Evolutionary conservation across 2,797 vertebrate genomes (phyloP).

Genomic region (Oophaga sylvatica): DNA sequence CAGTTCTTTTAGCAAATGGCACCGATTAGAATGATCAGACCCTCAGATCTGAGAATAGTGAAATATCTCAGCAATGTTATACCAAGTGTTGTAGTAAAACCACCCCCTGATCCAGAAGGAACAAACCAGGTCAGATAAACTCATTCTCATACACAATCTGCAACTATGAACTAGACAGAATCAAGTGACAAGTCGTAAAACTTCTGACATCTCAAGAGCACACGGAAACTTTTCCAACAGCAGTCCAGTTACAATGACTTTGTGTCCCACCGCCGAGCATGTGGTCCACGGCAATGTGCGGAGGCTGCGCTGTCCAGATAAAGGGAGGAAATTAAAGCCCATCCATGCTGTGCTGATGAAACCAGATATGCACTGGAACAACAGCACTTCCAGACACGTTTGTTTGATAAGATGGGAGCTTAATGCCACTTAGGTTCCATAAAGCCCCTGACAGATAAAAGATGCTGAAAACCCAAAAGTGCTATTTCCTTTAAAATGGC

Average conservation of each 20-base stretch:
- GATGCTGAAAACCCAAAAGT: conserved; percentile 68
- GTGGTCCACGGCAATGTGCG: conserved; percentile 8
- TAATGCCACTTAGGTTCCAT: conserved; percentile 74
- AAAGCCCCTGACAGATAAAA: conserved; percentile 79
- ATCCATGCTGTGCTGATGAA: conserved; percentile 59
- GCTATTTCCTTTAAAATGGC: conserved; percentile 66
- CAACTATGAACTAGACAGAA: no score
- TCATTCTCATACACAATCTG: no score
- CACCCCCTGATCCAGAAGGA: no score
- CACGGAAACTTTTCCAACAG: not conserved
- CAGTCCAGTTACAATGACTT: not conserved
- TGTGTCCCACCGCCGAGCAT: not conserved
- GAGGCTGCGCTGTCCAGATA: conserved; percentile 10
- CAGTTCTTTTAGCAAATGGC: no score
- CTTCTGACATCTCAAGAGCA: not conserved
- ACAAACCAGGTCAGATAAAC: no score
- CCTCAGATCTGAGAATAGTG: no score
- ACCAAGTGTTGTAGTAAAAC: no score
- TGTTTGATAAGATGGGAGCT: conserved; percentile 67
- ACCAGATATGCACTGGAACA: conserved; percentile 60
- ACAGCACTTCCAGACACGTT: conserved; percentile 61
- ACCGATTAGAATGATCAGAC: no score
- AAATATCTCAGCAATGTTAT: no score
- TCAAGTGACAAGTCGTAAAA: no score
- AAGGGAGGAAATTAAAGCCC: conserved; percentile 35